Base-by-base conservation (phyloP, 2,113 vertebrate species). In the Halcyon malimbica region DNA sequence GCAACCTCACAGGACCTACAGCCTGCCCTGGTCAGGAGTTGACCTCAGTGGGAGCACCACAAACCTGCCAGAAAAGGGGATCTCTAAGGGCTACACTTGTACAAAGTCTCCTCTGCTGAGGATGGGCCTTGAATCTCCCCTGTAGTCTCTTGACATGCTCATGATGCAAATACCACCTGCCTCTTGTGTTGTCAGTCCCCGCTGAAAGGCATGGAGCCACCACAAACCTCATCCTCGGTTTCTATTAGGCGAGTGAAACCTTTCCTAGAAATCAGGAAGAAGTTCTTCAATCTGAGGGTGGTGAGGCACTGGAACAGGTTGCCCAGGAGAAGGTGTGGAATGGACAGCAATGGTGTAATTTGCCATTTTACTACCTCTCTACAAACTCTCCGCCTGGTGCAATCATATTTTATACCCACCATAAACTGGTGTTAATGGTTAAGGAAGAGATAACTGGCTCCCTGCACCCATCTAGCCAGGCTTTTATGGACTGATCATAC, bases 61-160 rank as follows among this genome's bases (percentile, higher is more conserved):
- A 54, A 90, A 10, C 25, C 29, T 62, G 46, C 16, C 14, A n/a
- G 29, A 56, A 59, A 53, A 82, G 29, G 33, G 13, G 9, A 37
- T 1, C 4, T 12, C 6, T 1, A n/a, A 3, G 28, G 16, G 5
- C 18, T 62, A 10, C 0, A 3, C 10, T 62, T 63, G 48, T 46
- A 53, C 14, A 76, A 64, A 86, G 37, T 28, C 44, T 85, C 39
- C 39, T 23, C 6, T 20, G 16, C 50, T 12, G 39, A 87, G 16
- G 39, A 46, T 9, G 21, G 25, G 51, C 25, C 44, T 23, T 37
- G n/a, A 54, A 29, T 39, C 9, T 29, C 21, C 65, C 25, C 53
- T 31, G n/a, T 6, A 35, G 26, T 10, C n/a, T 54, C 76, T 10
- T 60, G 51, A 46, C 25, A 21, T 4, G 21, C 19, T 33, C 44